These are phyloP conservation scores for Crematogaster levior DNA, from an alignment of 2,888 invertebrate genomes.

Conservation along the genomic window DNA sequence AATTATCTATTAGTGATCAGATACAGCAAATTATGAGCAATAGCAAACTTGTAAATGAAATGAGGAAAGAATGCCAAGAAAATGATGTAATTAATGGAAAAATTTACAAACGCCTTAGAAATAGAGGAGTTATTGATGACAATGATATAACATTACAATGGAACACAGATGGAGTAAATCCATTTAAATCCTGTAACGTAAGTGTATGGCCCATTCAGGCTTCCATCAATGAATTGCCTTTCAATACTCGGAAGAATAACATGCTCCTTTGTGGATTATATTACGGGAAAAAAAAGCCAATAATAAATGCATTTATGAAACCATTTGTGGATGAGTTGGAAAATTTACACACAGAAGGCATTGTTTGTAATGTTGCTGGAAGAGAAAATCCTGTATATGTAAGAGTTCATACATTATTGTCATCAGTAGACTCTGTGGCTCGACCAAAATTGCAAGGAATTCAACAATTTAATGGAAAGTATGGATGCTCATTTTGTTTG, in stretches of 20 bases:
- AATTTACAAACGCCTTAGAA: neutral
- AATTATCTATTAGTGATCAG: neutral
- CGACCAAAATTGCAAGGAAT: neutral
- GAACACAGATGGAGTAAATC: neutral
- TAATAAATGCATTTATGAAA: neutral
- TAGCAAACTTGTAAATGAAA: neutral
- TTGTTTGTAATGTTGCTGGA: neutral
- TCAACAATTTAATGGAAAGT: neutral
- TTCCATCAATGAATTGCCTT: neutral
- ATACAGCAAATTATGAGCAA: neutral
- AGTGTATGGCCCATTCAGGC: neutral
- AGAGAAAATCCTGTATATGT: neutral
- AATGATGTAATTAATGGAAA: neutral
- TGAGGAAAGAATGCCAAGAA: neutral
- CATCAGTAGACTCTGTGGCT: constrained; percentile 7
- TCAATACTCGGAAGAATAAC: neutral
- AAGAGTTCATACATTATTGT: neutral
- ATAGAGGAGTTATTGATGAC: neutral
- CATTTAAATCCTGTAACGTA: neutral
- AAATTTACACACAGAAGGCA: neutral
- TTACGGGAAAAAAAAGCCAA: neutral
- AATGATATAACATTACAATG: neutral
- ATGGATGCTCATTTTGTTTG: constrained; percentile 14
- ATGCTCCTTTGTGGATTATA: neutral
- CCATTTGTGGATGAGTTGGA: neutral